Evolutionary conservation across 2,888 invertebrate species (phyloP).

Genomic region (Conomelus anceps): DNA sequence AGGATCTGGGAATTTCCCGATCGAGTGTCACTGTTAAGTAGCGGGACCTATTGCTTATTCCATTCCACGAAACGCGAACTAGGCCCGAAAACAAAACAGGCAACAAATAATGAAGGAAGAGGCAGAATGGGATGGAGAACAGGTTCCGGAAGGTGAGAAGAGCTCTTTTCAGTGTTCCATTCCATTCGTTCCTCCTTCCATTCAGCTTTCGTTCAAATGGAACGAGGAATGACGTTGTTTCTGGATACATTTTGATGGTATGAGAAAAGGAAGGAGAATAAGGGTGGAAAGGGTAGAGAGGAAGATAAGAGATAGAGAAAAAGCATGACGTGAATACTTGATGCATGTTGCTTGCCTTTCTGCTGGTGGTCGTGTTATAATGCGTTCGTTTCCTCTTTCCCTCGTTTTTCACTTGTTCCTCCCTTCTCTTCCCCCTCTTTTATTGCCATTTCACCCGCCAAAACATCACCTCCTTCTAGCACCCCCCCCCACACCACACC

Average conservation of each 20-base stretch:
- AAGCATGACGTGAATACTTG: neutral
- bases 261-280: neutral
- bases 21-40: neutral
- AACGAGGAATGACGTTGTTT: too few species aligned
- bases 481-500: neutral
- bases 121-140: neutral
- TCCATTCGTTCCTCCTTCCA: neutral
- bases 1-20: neutral
- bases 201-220: too few species aligned
- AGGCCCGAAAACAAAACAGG: neutral
- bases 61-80: neutral
- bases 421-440: neutral
- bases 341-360: neutral
- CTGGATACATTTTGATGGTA: neutral
- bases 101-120: neutral
- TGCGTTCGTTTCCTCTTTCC: neutral
- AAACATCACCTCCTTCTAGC: neutral
- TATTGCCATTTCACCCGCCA: neutral
- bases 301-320: neutral
- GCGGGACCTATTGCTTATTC: neutral
- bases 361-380: neutral
- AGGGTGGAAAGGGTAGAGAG: too few species aligned
- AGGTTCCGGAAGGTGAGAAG: neutral
- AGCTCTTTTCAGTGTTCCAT: neutral
- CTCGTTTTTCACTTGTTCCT: neutral